A percentile compares a stretch with the other conserved stretches of the same genome.
These are phyloP conservation scores for Campoplex nolae DNA, from an alignment of 2,888 invertebrate genomes.

Conservation along the genomic window DNA sequence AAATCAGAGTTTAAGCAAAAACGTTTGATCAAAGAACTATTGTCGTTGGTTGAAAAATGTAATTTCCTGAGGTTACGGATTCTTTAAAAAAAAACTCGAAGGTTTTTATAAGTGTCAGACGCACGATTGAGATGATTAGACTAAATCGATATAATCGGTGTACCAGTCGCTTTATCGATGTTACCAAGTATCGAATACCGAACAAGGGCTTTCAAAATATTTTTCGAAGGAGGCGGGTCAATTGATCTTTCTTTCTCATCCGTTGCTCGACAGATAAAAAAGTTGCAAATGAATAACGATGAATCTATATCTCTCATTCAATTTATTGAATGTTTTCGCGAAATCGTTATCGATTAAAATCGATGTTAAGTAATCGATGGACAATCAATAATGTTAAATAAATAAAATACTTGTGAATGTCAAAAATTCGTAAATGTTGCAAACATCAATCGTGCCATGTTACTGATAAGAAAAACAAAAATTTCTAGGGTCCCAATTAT, in stretches of 20 bases:
- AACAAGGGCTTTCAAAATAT: background rate
- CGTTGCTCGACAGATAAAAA: background rate
- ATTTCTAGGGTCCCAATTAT: background rate
- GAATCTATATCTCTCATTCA: background rate
- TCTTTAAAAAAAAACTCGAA: background rate
- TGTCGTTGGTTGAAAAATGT: background rate
- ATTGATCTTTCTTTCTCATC: background rate
- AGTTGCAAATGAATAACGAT: background rate
- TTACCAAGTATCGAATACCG: background rate
- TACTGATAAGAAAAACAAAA: background rate
- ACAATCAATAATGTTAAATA: background rate
- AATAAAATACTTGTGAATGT: background rate
- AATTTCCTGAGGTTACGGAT: background rate
- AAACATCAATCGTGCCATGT: background rate
- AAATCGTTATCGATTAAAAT: background rate
- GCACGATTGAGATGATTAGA: background rate
- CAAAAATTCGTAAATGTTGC: background rate
- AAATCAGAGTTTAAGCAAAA: background rate
- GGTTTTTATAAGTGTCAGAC: background rate
- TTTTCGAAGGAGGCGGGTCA: background rate
- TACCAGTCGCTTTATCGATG: background rate
- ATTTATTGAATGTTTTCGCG: background rate
- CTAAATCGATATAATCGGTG: background rate
- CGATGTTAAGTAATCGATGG: background rate
- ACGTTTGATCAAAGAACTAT: background rate